phyloP scores from a whole-genome alignment of 2,888 invertebrate species.

The Drosophila crucigera region DNA sequence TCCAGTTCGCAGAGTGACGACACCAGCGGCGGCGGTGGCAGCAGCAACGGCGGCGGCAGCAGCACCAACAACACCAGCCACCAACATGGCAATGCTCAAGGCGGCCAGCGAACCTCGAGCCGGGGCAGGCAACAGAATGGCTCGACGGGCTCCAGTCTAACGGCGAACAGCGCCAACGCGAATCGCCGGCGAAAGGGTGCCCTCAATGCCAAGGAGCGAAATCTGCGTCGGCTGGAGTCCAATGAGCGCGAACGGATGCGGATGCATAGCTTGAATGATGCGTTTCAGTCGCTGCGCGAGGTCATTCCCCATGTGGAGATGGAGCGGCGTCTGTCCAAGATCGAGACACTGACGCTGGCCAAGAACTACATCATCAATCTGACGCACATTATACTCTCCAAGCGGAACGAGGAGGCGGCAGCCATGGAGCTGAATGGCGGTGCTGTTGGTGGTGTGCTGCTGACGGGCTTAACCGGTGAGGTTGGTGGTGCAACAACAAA shows the following conservation, averaged over 20 bases:
- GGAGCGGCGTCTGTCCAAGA: constrained; percentile 93
- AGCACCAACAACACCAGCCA: constrained; percentile 67
- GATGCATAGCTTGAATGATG: constrained; percentile 96
- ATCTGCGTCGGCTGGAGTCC: constrained; percentile 94
- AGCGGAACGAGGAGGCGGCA: constrained; percentile 87
- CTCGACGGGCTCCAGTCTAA: constrained; percentile 15
- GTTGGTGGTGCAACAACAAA: constrained; percentile 36
- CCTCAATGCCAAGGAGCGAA: constrained; percentile 93
- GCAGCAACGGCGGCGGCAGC: constrained; percentile 84
- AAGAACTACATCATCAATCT: constrained; percentile 96
- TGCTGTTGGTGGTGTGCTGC: constrained; percentile 67
- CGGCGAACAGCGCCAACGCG: constrained; percentile 55
- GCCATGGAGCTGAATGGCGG: constrained; percentile 81
- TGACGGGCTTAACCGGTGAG: constrained; percentile 56
- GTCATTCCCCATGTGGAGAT: constrained; percentile 95
- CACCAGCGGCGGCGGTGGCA: constrained; percentile 85
- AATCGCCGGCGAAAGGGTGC: constrained; percentile 90
- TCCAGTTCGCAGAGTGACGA: constrained; percentile 85
- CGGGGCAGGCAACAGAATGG: constrained; percentile 74
- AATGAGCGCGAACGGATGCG: constrained; percentile 96
- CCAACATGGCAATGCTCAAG: constrained; percentile 36
- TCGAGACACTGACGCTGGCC: constrained; percentile 94
- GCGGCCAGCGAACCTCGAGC: constrained; percentile 72
- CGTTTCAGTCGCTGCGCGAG: constrained; percentile 93
- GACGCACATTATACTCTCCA: constrained; percentile 93